These are phyloP conservation scores for Sinotaia quadrata DNA, from an alignment of 2,888 invertebrate genomes.

Conservation along the genomic window DNA sequence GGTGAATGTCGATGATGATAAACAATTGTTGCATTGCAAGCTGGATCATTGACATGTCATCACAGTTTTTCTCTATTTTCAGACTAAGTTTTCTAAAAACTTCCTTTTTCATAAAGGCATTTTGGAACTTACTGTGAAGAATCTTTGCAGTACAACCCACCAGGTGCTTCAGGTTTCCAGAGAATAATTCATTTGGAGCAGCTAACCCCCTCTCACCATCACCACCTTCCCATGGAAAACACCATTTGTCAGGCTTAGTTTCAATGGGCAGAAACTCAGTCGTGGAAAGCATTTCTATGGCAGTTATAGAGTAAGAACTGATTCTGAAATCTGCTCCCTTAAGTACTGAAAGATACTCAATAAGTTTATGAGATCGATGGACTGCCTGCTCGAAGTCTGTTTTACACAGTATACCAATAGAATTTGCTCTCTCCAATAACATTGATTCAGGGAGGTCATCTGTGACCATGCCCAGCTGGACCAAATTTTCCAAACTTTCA, in stretches of 20 bases:
- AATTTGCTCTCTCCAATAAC: conserved; percentile 38
- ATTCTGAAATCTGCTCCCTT: no score
- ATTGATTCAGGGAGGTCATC: conserved; percentile 41
- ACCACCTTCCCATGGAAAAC: conserved; percentile 18
- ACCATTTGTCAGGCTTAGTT: conserved; percentile 25
- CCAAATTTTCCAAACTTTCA: conserved; percentile 27
- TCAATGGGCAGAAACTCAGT: conserved; percentile 28
- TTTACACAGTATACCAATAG: background rate
- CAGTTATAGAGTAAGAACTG: background rate
- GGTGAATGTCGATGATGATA: background rate
- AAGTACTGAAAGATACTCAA: conserved; percentile 28
- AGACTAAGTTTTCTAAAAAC: conserved; percentile 1
- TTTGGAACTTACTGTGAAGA: no score
- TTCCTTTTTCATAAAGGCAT: no score
- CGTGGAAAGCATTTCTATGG: background rate
- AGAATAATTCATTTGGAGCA: conserved; percentile 8
- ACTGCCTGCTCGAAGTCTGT: background rate
- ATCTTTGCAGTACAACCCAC: conserved; percentile 20
- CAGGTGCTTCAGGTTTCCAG: conserved; percentile 5
- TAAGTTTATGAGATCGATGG: conserved; percentile 1
- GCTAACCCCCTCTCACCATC: background rate
- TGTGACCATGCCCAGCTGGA: conserved; percentile 44
- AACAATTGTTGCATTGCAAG: background rate
- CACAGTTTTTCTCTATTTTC: background rate
- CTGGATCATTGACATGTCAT: background rate